Conservation (phyloP, 2,797 vertebrate genomes). For the Eleutherodactylus coqui region DNA sequence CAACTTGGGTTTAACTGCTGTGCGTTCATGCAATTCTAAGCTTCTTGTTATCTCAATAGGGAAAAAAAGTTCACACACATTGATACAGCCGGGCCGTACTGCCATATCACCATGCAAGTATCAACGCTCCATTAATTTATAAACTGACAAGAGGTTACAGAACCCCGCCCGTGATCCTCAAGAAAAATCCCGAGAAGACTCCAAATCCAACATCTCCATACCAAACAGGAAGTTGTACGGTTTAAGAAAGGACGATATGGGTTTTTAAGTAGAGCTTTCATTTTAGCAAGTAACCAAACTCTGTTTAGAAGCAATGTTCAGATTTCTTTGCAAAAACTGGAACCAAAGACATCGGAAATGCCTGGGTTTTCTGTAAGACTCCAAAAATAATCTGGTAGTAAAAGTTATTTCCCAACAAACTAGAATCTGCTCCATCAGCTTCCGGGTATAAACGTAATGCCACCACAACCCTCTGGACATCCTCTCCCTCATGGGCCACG, state of each 20-base stretch:
- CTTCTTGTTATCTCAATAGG: too few species aligned
- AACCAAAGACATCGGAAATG: constrained; percentile 45
- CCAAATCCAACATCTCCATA: background rate
- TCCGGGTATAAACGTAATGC: constrained; percentile 5
- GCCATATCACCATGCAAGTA: background rate
- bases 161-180: background rate
- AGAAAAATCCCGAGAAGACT: background rate
- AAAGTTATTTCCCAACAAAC: constrained; percentile 26
- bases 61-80: background rate
- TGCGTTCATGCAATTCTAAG: too few species aligned
- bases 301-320: background rate
- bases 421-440: constrained; percentile 56
- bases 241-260: background rate
- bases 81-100: background rate
- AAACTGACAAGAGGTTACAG: background rate
- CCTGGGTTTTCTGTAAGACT: constrained; percentile 22
- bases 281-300: background rate
- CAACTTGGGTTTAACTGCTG: too few species aligned
- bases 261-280: background rate
- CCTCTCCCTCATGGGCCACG: background rate
- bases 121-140: background rate
- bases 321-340: constrained; percentile 22
- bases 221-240: background rate
- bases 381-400: constrained; percentile 48
- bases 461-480: constrained; percentile 30